Percentiles rank a stretch among this genome's conserved stretches.
Conservation (phyloP, 2,888 invertebrate species). For the Phania funesta region DNA sequence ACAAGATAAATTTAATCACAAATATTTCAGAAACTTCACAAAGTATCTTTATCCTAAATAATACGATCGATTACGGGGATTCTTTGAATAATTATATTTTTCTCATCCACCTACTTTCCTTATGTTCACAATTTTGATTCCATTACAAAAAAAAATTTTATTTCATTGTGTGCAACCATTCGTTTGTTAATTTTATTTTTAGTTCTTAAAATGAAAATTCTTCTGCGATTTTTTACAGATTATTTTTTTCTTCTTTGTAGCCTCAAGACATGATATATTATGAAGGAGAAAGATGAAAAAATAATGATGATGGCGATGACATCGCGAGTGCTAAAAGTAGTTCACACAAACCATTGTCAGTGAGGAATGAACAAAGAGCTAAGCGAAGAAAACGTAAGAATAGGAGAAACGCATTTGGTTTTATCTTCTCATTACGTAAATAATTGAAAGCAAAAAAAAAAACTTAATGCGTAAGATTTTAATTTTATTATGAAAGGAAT, state of each 20-base stretch:
- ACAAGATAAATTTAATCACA: too few relatives aligned
- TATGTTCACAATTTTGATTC: slow-evolving; percentile 10
- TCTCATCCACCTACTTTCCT: background rate
- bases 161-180: slow-evolving; percentile 14
- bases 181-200: slow-evolving; percentile 21
- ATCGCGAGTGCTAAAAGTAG: slow-evolving; percentile 7
- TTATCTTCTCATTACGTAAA: slow-evolving; percentile 27
- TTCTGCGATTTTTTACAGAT: slow-evolving; percentile 5
- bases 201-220: slow-evolving; percentile 25
- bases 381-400: background rate
- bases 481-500: slow-evolving; percentile 51
- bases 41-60: background rate
- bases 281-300: background rate
- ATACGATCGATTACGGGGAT: background rate
- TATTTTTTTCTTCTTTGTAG: slow-evolving; percentile 19
- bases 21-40: too few relatives aligned
- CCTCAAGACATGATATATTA: slow-evolving; percentile 41
- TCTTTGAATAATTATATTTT: background rate
- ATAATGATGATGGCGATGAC: slow-evolving; percentile 7
- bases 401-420: slow-evolving; percentile 18
- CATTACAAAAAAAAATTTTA: slow-evolving; percentile 13
- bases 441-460: slow-evolving; percentile 58
- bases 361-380: background rate
- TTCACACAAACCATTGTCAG: background rate
- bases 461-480: slow-evolving; percentile 43